Base-by-base conservation (phyloP, 2,888 invertebrate genomes). In the Metellina segmentata region DNA sequence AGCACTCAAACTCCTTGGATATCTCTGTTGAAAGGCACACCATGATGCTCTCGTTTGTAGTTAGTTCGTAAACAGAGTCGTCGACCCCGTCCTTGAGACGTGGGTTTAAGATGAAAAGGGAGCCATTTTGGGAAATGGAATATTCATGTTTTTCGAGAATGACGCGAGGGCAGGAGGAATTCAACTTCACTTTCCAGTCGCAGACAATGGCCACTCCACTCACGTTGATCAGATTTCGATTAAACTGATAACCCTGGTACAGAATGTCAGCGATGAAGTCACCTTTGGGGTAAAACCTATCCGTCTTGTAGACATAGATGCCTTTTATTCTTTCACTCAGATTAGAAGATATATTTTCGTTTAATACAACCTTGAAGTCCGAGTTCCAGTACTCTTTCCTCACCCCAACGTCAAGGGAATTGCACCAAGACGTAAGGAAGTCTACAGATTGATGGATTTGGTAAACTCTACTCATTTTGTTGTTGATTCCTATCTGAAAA, bases 251-350 rank as follows among this genome's bases (percentile, higher is more conserved):
- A 5, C 93, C 94, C 75, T 93, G 93, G 48, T 93, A 93, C 7
- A 94, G 77, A 49, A 94, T 93, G 90, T 94, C 94, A 6, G 93
- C 94, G 7, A 94, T 83, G 82, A 93, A 94, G 49, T 94, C 85
- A 7, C 94, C 94, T 53, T 93, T 93, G 0, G 81, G 70, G 81
- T 94, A 94, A 48, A 87, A 89, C 61, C 89, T 91, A 4, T 93
- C 93, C 0, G 94, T 94, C 74, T 92, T 89, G 74, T 94, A 93
- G 11, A 94, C 90, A 72, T 93, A 94, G 16, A 93, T 77, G 13
- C 86, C 85, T 78, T 81, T 89, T 13, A 91, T 85, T 83, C 61
- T 70, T 11, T 86, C 82, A 9, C 19, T 77, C 0, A 20, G 51
- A 19, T 11, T 20, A 11, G 91, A 83, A 9, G 81, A 49, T 16